Percentiles rank a stretch among this genome's conserved stretches.
Evolutionary conservation across 1,140 invertebrate species (phyloP).

Genomic region (Pseudomyrmex concolor): DNA sequence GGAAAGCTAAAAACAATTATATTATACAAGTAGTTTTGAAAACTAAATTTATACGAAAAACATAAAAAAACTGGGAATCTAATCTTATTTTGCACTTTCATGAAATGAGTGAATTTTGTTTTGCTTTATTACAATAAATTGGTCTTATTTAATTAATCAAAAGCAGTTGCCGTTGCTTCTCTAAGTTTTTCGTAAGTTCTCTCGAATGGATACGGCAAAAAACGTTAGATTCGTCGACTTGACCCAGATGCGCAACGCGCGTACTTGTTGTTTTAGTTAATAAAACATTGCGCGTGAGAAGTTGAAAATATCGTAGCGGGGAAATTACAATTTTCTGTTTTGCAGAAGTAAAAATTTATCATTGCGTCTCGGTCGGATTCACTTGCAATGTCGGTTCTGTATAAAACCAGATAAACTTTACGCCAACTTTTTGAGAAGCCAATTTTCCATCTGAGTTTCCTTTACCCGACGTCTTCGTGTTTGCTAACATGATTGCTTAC

Average conservation of each 20-base stretch:
- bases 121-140: conserved; percentile 4
- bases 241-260: not conserved
- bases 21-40: not conserved
- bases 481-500: conserved; percentile 11
- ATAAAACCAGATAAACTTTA: conserved; percentile 16
- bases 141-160: conserved; percentile 30
- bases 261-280: conserved; percentile 10
- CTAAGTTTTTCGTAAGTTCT: conserved; percentile 5
- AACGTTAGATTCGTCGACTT: not conserved
- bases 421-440: conserved; percentile 12
- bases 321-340: conserved; percentile 37
- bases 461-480: not conserved
- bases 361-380: conserved; percentile 1
- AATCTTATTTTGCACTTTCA: too few species aligned
- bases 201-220: conserved; percentile 1
- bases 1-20: not conserved
- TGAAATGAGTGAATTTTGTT: not conserved
- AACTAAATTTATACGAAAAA: too few species aligned
- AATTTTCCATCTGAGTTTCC: conserved; percentile 20
- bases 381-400: not conserved
- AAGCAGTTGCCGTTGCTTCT: not conserved
- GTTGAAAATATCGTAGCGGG: conserved; percentile 10
- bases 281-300: conserved; percentile 30
- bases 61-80: too few species aligned
- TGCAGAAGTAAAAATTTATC: conserved; percentile 38